Percentiles rank a stretch among this genome's conserved stretches.
Evolutionary conservation across 2,113 vertebrate genomes (phyloP).

Genomic region (Lamprotornis superbus): DNA sequence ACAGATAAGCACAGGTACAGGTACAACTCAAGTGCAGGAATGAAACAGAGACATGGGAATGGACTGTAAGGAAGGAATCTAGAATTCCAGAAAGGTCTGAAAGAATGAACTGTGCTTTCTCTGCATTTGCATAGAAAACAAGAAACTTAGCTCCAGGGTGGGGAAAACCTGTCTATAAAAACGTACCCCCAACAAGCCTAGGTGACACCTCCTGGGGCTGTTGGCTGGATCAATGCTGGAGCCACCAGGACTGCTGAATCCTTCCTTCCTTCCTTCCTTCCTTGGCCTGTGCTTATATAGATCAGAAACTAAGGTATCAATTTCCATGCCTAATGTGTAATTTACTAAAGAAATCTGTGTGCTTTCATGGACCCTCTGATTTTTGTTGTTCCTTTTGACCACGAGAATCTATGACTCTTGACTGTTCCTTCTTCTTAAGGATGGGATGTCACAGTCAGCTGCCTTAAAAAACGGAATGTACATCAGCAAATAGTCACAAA

Average conservation of each 20-base stretch:
- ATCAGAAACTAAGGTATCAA: neutral
- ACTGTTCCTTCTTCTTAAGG: neutral
- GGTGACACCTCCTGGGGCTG: no score
- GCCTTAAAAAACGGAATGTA: neutral
- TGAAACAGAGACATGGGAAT: neutral
- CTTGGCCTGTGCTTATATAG: neutral
- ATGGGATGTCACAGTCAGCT: neutral
- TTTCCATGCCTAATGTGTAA: neutral
- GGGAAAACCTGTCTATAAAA: neutral
- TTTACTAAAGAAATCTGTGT: neutral
- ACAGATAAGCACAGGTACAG: neutral
- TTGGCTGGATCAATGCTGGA: neutral
- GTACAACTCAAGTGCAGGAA: neutral
- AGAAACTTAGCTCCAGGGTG: neutral
- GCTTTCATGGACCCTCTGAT: neutral
- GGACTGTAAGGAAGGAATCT: neutral
- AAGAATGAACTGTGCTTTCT: neutral
- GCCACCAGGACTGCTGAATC: neutral
- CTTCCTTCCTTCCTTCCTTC: neutral
- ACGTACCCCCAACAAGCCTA: neutral
- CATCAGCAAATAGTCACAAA: neutral
- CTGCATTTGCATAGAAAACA: neutral
- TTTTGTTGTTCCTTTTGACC: neutral
- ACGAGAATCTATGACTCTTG: neutral
- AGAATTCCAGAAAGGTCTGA: neutral